Percentiles rank a stretch among this genome's conserved stretches.
These are phyloP conservation scores for Parascotia fuliginaria DNA, from an alignment of 2,888 invertebrate genomes.

Conservation along the genomic window DNA sequence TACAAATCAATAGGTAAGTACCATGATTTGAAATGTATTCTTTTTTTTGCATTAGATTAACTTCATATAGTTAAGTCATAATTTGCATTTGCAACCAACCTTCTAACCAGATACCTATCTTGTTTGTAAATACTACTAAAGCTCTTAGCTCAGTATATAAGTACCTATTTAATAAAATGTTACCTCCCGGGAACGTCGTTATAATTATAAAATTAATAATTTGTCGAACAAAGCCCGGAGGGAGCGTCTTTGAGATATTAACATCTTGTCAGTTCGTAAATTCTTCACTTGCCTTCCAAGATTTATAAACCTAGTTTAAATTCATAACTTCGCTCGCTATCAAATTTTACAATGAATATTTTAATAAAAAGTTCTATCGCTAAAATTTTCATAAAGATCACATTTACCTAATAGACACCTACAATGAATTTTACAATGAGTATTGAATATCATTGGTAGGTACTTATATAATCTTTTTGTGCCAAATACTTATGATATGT, in stretches of 20 bases:
- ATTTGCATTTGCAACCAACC: no score
- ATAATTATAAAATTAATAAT: constrained; percentile 61
- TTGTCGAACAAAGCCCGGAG: constrained; percentile 53
- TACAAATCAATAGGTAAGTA: no score
- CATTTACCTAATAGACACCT: background rate
- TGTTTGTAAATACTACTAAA: no score
- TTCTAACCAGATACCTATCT: no score
- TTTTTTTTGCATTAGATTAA: no score
- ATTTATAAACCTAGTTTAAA: constrained; percentile 36
- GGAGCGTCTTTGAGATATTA: constrained; percentile 52
- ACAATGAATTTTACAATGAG: background rate
- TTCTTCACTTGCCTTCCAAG: constrained; percentile 51
- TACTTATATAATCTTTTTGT: no score
- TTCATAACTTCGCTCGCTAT: constrained; percentile 22
- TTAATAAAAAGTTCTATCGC: constrained; percentile 1
- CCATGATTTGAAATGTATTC: no score
- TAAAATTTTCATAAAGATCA: constrained; percentile 1
- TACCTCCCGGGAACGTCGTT: constrained; percentile 36
- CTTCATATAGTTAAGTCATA: no score
- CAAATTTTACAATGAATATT: constrained; percentile 12
- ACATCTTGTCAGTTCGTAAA: constrained; percentile 68
- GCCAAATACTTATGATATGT: no score
- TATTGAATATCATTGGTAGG: no score
- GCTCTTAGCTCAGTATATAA: no score
- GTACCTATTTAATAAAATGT: constrained; percentile 12